Percentiles rank a stretch among this genome's conserved stretches.
Evolutionary conservation across 2,797 vertebrate genomes (phyloP).

Genomic region (Tamandua tetradactyla): DNA sequence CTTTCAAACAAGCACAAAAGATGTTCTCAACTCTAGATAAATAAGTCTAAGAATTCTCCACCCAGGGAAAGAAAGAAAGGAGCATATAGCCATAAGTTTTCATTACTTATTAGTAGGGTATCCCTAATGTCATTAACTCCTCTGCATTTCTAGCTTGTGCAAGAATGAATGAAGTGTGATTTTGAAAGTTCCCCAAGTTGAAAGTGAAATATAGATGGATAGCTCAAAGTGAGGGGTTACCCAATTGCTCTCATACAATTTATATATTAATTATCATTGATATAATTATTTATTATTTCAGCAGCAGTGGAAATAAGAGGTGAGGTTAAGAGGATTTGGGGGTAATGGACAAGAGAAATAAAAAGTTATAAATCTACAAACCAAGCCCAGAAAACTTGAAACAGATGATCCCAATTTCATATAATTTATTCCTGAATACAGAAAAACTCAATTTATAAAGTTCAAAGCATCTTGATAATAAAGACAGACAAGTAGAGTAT

Average conservation of each 20-base stretch:
- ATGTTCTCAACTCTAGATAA: neutral
- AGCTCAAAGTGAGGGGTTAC: neutral
- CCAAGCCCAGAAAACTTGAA: neutral
- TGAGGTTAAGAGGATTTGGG: neutral
- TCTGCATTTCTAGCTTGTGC: neutral
- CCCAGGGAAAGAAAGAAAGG: accelerated
- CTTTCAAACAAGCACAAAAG: too few relatives aligned
- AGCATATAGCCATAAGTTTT: neutral
- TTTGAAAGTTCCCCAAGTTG: neutral
- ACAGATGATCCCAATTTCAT: neutral
- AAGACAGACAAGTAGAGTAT: neutral
- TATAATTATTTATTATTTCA: too few relatives aligned
- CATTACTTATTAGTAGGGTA: neutral
- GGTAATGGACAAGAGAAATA: neutral
- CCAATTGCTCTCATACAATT: neutral
- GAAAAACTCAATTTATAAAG: neutral
- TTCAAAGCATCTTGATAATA: neutral
- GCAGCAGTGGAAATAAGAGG: neutral
- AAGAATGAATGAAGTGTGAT: neutral
- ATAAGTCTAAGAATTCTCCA: neutral
- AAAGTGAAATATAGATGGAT: neutral
- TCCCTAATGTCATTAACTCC: neutral
- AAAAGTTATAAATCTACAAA: neutral
- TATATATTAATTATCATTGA: too few relatives aligned
- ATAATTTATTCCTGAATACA: neutral